Percentiles rank a stretch among this genome's conserved stretches.
phyloP scores from a whole-genome alignment of 1,140 invertebrate species.

The Orius insidiosus region DNA sequence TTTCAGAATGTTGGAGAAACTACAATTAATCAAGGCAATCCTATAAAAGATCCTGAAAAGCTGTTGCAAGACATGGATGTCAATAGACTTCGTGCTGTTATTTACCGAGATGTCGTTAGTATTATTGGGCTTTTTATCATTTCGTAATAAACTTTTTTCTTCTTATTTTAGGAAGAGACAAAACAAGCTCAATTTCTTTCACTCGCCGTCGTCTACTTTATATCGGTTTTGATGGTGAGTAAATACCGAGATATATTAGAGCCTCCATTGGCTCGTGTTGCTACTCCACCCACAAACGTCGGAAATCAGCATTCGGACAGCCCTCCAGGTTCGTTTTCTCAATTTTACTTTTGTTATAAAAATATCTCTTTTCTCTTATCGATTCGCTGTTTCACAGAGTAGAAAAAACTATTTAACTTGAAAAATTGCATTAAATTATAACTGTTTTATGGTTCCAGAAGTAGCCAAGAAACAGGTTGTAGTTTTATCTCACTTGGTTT shows the following conservation, averaged over 20 bases:
- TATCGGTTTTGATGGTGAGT: slow-evolving; percentile 98
- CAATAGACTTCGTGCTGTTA: slow-evolving; percentile 88
- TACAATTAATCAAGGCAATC: slow-evolving; percentile 69
- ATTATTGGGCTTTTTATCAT: slow-evolving; percentile 7
- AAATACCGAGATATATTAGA: slow-evolving; percentile 98
- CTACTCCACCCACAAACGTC: slow-evolving; percentile 37
- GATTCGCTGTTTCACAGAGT: no score
- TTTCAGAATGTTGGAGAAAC: slow-evolving; percentile 71
- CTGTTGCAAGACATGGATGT: slow-evolving; percentile 98
- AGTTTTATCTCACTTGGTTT: no score
- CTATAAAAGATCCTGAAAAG: slow-evolving; percentile 91
- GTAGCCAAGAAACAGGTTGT: no score
- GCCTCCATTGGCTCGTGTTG: slow-evolving; percentile 49
- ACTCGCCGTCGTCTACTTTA: slow-evolving; percentile 96
- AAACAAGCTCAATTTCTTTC: slow-evolving; percentile 99
- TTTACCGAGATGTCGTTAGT: slow-evolving; percentile 97
- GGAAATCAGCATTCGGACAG: slow-evolving; percentile 28
- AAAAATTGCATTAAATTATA: no score
- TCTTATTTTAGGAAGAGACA: slow-evolving; percentile 77
- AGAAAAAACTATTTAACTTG: no score
- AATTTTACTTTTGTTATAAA: background rate
- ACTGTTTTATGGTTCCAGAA: no score
- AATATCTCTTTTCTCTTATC: no score
- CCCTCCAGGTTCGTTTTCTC: slow-evolving; percentile 36
- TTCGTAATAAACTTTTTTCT: slow-evolving; percentile 9